Percentiles rank a stretch among this genome's conserved stretches.
Conservation (phyloP, 2,797 vertebrate species). For the Lindbergichthys nudifrons region DNA sequence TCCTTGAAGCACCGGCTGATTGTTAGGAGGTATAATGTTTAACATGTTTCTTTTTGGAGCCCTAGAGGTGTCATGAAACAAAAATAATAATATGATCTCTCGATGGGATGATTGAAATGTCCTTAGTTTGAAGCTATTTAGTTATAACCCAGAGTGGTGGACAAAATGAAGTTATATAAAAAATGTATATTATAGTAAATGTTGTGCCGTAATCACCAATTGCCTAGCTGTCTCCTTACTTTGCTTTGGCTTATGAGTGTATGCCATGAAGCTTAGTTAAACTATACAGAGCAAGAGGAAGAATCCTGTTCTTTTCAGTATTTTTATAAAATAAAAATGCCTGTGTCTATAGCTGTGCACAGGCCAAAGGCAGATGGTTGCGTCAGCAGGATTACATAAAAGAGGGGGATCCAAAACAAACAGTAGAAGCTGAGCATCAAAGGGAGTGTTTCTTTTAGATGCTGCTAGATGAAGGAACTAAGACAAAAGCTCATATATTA, state of each 20-base stretch:
- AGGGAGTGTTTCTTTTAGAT: constrained; percentile 31
- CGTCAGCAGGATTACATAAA: constrained; percentile 16
- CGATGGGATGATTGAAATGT: neutral
- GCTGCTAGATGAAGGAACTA: constrained; percentile 34
- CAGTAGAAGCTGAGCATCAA: neutral
- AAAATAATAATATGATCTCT: neutral
- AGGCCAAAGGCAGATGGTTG: constrained; percentile 10
- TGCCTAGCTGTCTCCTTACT: neutral
- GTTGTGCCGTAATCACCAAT: neutral
- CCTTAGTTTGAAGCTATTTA: neutral
- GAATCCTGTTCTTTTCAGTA: neutral
- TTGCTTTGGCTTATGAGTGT: neutral
- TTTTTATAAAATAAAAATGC: neutral
- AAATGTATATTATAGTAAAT: neutral
- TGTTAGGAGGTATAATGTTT: neutral
- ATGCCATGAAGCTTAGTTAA: neutral
- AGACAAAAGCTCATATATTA: constrained; percentile 72
- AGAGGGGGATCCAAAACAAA: constrained; percentile 1
- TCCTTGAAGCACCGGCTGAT: neutral
- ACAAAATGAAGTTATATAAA: neutral
- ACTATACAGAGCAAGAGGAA: neutral
- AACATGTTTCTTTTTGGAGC: neutral
- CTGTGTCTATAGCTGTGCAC: neutral
- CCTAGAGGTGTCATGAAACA: neutral
- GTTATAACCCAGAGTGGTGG: neutral